Conservation (phyloP, 2,888 invertebrate genomes). For the Callinectes sapidus region DNA sequence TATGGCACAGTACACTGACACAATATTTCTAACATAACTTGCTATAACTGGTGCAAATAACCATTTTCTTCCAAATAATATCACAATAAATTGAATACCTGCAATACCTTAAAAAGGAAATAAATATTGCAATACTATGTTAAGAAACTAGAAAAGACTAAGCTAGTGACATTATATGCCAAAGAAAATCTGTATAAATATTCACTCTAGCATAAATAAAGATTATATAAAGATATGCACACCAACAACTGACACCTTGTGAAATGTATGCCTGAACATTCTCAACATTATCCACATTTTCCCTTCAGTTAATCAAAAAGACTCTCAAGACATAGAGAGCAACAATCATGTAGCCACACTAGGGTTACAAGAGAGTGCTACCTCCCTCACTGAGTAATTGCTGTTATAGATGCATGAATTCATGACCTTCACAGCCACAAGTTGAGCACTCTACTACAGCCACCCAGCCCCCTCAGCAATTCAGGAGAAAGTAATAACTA, state of each 20-base stretch:
- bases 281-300: neutral
- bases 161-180: neutral
- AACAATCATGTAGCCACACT: neutral
- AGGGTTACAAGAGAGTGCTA: neutral
- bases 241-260: neutral
- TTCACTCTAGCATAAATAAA: neutral
- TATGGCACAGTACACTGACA: neutral
- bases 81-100: neutral
- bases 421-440: neutral
- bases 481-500: neutral
- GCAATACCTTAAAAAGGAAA: neutral
- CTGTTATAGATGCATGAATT: neutral
- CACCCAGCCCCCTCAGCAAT: neutral
- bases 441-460: neutral
- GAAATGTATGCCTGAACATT: constrained; percentile 4
- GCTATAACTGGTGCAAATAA: neutral
- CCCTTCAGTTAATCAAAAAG: neutral
- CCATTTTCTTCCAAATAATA: neutral
- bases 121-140: neutral
- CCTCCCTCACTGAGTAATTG: neutral
- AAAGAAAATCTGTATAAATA: neutral
- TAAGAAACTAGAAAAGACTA: neutral
- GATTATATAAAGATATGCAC: neutral
- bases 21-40: neutral
- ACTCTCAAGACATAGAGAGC: neutral